Conservation (phyloP, 2,797 vertebrate species). For the Diglossa cyanea region DNA sequence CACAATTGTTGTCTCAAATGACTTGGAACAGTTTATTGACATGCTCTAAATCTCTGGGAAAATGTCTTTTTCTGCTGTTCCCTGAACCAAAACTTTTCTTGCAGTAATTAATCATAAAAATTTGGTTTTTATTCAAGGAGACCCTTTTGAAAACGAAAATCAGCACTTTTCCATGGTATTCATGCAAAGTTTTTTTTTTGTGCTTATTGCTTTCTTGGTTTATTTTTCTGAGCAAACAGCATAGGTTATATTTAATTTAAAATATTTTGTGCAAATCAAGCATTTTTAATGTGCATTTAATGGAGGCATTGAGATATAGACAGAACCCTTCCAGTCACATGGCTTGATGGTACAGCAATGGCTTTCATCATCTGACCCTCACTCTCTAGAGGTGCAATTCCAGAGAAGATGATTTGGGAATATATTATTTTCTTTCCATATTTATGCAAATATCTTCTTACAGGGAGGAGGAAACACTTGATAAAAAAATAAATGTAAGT, state of each 20-base stretch:
- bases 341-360: not conserved
- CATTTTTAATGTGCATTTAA: not conserved
- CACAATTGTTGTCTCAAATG: not conserved
- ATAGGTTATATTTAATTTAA: not conserved
- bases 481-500: not conserved
- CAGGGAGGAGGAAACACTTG: not conserved
- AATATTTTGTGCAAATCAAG: not conserved
- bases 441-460: not conserved
- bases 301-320: not conserved
- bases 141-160: not conserved
- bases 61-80: not conserved
- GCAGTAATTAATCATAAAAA: not conserved
- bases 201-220: not conserved
- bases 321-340: not conserved
- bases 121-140: not conserved
- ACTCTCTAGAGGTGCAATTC: not conserved
- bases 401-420: not conserved
- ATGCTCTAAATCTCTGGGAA: not conserved
- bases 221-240: not conserved
- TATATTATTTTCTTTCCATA: not conserved
- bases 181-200: not conserved
- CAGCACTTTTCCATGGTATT: not conserved
- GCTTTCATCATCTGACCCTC: not conserved
- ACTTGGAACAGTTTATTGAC: not conserved
- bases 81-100: not conserved